A percentile compares a stretch with the other conserved stretches of the same genome.
phyloP scores from a whole-genome alignment of 2,888 invertebrate genomes.

The Matsumyia berberina region DNA sequence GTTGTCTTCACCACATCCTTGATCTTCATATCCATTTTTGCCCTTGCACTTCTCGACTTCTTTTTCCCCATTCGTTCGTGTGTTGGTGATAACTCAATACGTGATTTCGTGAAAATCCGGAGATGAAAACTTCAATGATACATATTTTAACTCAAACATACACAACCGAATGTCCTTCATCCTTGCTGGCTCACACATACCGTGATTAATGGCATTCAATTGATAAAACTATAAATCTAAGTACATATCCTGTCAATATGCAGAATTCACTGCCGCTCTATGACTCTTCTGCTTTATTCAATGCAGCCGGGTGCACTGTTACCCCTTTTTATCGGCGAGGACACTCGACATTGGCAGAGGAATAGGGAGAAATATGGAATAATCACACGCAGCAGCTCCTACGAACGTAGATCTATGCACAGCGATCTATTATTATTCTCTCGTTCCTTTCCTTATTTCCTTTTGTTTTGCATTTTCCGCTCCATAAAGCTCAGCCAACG shows the following conservation, averaged over 20 bases:
- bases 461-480: conserved; percentile 71
- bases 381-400: conserved; percentile 56
- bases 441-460: conserved; percentile 32
- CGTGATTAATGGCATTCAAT: conserved; percentile 73
- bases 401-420: conserved; percentile 34
- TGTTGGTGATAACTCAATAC: conserved; percentile 64
- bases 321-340: neutral
- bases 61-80: conserved; percentile 20
- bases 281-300: neutral
- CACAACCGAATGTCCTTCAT: conserved; percentile 20
- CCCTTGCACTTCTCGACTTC: conserved; percentile 13
- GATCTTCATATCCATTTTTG: conserved; percentile 8
- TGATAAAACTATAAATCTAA: conserved; percentile 72
- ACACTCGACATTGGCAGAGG: neutral
- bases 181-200: conserved; percentile 17
- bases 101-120: conserved; percentile 28
- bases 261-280: conserved; percentile 22
- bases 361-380: conserved; percentile 41
- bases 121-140: conserved; percentile 47
- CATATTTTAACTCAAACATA: conserved; percentile 37
- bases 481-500: conserved; percentile 60
- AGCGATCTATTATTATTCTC: conserved; percentile 46
- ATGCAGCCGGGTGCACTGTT: neutral
- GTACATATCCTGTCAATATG: conserved; percentile 62
- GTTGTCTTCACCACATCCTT: neutral